Evolutionary conservation across 1,140 invertebrate species (phyloP).

Genomic region (Drosophila pruinosa): DNA sequence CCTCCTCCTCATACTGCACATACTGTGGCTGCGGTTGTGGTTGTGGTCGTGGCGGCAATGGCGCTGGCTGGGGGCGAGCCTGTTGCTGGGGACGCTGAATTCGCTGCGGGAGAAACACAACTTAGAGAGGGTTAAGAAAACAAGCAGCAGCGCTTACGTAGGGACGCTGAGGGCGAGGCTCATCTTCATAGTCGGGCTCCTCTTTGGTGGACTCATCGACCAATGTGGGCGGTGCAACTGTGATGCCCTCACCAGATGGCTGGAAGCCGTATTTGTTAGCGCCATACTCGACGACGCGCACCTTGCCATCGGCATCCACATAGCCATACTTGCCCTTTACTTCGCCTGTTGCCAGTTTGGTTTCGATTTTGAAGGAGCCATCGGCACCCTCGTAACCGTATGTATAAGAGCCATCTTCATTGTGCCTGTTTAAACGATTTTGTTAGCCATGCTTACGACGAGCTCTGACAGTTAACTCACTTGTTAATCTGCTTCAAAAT

Average conservation of each 20-base stretch:
- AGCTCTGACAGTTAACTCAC: conserved; percentile 72
- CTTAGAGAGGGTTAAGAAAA: background rate
- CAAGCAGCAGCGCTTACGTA: conserved; percentile 53
- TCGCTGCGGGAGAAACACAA: conserved; percentile 29
- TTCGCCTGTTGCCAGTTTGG: conserved; percentile 89
- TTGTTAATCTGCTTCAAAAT: conserved; percentile 94
- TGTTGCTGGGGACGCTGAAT: conserved; percentile 67
- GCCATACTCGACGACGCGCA: conserved; percentile 93
- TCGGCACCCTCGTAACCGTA: conserved; percentile 93
- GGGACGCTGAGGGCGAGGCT: conserved; percentile 80
- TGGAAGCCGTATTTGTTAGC: conserved; percentile 94
- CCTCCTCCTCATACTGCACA: conserved; percentile 76
- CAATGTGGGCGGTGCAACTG: conserved; percentile 90
- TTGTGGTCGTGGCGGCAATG: conserved; percentile 47
- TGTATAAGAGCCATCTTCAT: conserved; percentile 93
- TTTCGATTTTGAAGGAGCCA: conserved; percentile 94
- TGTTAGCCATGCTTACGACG: background rate
- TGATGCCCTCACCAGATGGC: conserved; percentile 92
- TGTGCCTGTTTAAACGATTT: conserved; percentile 85
- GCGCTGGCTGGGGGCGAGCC: conserved; percentile 50
- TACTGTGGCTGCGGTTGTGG: conserved; percentile 81
- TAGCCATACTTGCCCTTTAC: conserved; percentile 94
- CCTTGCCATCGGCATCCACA: conserved; percentile 90
- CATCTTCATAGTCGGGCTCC: conserved; percentile 83
- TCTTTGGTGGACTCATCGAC: conserved; percentile 87